These are phyloP conservation scores for Botia kubotai DNA, from an alignment of 2,797 vertebrate genomes.

Conservation along the genomic window DNA sequence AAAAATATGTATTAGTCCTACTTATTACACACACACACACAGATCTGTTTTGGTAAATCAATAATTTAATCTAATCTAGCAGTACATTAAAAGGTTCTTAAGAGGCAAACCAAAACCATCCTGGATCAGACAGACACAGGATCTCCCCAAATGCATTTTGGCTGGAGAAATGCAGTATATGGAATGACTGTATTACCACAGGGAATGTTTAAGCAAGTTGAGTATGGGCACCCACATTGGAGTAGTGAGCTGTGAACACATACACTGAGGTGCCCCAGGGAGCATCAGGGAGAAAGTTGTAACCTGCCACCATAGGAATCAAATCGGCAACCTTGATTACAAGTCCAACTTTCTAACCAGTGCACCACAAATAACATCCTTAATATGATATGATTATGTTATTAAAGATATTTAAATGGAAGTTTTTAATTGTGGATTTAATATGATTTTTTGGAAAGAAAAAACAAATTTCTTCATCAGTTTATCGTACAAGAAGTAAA, in stretches of 20 bases:
- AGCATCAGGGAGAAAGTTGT: background rate
- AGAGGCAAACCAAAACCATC: constrained; percentile 51
- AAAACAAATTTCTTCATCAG: background rate
- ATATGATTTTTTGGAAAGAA: background rate
- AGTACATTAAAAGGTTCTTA: background rate
- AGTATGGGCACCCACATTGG: no score
- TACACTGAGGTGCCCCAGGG: no score
- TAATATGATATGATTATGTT: background rate
- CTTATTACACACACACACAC: background rate
- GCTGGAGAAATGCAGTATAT: background rate
- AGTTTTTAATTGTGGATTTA: background rate
- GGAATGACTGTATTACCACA: background rate
- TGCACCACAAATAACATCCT: background rate
- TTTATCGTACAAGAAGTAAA: background rate
- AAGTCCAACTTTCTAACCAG: no score
- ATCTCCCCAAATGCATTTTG: constrained; percentile 5
- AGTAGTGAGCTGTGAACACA: no score
- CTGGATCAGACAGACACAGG: constrained; percentile 47
- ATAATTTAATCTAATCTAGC: background rate
- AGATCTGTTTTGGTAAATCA: background rate
- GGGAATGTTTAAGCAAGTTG: no score
- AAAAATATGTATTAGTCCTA: no score
- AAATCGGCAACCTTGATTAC: no score
- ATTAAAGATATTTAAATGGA: background rate
- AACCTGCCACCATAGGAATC: no score